Percentiles rank a stretch among this genome's conserved stretches.
Evolutionary conservation across 1,140 invertebrate species (phyloP).

Genomic region (Megalopta genalis): DNA sequence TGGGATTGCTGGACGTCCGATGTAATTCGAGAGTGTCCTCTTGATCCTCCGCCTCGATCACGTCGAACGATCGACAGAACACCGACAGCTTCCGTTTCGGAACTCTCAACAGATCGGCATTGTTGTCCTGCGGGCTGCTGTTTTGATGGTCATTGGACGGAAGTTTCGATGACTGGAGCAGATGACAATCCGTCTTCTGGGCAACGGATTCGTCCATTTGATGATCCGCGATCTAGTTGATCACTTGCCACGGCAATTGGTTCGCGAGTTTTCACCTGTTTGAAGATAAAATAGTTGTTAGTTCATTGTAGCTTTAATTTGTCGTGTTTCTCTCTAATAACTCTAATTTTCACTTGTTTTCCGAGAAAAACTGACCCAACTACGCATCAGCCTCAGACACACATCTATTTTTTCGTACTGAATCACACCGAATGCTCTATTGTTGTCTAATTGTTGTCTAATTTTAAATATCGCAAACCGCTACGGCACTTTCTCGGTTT

Average conservation of each 20-base stretch:
- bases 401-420: too few species aligned
- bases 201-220: constrained; percentile 17
- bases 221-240: background rate
- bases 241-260: background rate
- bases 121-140: background rate
- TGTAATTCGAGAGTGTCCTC: constrained; percentile 18
- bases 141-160: background rate
- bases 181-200: too few species aligned
- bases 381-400: too few species aligned
- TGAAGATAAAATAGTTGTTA: background rate
- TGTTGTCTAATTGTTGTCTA: too few species aligned
- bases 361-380: too few species aligned
- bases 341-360: too few species aligned
- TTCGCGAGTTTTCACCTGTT: background rate
- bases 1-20: constrained; percentile 16
- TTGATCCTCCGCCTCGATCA: constrained; percentile 39
- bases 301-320: too few species aligned
- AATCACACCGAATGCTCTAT: too few species aligned
- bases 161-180: background rate
- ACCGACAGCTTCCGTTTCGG: constrained; percentile 67
- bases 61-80: constrained; percentile 64
- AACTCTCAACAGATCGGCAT: background rate
- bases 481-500: too few species aligned
- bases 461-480: too few species aligned
- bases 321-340: too few species aligned